Evolutionary conservation across 1,140 invertebrate species (phyloP), one percentile per base, ranked within the genome.

Genomic region (Coptotermes formosanus): DNA sequence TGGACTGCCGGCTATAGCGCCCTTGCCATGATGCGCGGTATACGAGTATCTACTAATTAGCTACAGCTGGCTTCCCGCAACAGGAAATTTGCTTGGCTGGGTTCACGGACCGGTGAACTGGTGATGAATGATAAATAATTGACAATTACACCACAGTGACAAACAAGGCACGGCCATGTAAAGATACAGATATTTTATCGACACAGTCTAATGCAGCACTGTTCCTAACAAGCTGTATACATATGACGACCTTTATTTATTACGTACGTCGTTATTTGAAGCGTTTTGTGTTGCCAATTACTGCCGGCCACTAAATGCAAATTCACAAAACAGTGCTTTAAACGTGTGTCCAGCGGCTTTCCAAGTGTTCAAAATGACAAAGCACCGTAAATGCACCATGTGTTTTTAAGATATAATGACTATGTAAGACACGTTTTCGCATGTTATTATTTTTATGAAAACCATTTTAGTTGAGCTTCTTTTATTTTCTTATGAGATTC

Each of bases 81-180:
- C 64, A 75, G 64, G 64, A 75, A 75, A 75, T 75, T 75, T 75
- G 64, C 64, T 75, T 75, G 64, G 64, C 64, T 75, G 64, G 25
- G n/a, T 30, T 75, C 64, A 75, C 64, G 64, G 64, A 0, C 64
- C n/a, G 64, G 64, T 30, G 64, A 25, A 7, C 64, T 30, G 64
- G n/a, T 75, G 64, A 75, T 75, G 64, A 30, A 75, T 75, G 64
- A 75, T 75, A 75, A 64, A n/a, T 64, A 64, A 64, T 64, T 64
- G 59, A 64, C 59, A 64, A 64, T 64, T 64, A 64, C 59, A 64
- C 59, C 59, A 64, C 59, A 12, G 25, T 48, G 45, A 48, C 45
- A 48, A 48, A 7, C 45, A 48, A 48, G 45, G 45, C 45, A 48
- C 21, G 21, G 14, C 59, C 21, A 19, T 19, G 25, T 64, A 23